Conservation (phyloP, 1,140 invertebrate genomes). For the Heterodera carotae region DNA sequence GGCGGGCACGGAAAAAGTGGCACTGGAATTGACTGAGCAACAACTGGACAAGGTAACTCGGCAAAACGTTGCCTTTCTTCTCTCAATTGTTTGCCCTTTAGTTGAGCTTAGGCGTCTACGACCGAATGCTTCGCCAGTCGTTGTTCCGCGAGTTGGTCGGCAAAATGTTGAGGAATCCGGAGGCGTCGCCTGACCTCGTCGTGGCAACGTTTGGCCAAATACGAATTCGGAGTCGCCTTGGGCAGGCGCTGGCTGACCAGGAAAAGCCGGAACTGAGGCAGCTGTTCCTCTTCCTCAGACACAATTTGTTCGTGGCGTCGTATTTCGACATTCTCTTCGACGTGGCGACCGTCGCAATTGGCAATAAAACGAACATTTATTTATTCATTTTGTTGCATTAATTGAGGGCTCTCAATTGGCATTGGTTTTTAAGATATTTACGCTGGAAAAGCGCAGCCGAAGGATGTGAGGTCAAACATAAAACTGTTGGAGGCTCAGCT, state of each 20-base stretch:
- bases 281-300: conserved; percentile 38
- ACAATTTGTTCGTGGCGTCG: conserved; percentile 40
- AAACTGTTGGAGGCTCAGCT: background rate
- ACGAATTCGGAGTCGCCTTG: conserved; percentile 37
- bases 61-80: conserved; percentile 22
- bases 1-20: conserved; percentile 8
- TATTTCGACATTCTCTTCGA: conserved; percentile 53
- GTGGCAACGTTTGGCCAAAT: conserved; percentile 53
- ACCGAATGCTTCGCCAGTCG: conserved; percentile 38
- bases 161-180: conserved; percentile 30
- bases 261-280: conserved; percentile 24
- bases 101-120: conserved; percentile 42
- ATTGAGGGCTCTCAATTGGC: background rate
- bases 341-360: conserved; percentile 23
- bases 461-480: background rate
- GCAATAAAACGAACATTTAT: background rate
- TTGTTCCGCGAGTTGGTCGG: conserved; percentile 41
- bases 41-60: conserved; percentile 43
- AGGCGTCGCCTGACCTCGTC: conserved; percentile 34
- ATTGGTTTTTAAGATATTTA: conserved; percentile 32
- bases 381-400: background rate
- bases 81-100: conserved; percentile 33
- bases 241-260: conserved; percentile 34
- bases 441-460: conserved; percentile 11
- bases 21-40: conserved; percentile 32